These are phyloP conservation scores for Platichthys stellatus DNA, from an alignment of 2,113 vertebrate species.

Conservation along the genomic window DNA sequence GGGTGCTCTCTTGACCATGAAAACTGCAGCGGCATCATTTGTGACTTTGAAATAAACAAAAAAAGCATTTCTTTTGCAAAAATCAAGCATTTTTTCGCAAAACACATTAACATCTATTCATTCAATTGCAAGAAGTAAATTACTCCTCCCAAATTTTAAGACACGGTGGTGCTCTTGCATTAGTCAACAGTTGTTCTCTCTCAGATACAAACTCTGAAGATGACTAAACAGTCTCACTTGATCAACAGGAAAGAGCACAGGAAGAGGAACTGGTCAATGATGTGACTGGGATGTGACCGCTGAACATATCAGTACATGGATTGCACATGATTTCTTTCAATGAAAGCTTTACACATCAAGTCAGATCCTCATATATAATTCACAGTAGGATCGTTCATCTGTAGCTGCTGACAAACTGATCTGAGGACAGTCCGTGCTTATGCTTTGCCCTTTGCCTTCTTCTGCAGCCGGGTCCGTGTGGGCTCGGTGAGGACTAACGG, in stretches of 20 bases:
- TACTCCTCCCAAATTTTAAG: slow-evolving; percentile 35
- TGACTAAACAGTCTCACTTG: neutral
- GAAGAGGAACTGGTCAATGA: slow-evolving; percentile 3
- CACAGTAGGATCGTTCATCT: slow-evolving; percentile 24
- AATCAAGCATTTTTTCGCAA: slow-evolving; percentile 7
- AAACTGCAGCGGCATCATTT: slow-evolving; percentile 11
- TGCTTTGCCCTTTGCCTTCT: slow-evolving; percentile 77
- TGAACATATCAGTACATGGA: slow-evolving; percentile 6
- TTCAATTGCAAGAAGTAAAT: slow-evolving; percentile 47
- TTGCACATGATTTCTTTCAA: neutral
- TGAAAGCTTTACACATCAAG: neutral
- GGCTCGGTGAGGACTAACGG: slow-evolving; percentile 93
- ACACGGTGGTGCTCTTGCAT: slow-evolving; percentile 11
- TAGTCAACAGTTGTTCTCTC: neutral
- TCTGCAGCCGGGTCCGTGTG: slow-evolving; percentile 85
- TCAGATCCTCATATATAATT: neutral
- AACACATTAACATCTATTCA: slow-evolving; percentile 34
- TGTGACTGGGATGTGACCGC: neutral
- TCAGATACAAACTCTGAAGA: slow-evolving; percentile 17
- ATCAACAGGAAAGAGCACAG: neutral
- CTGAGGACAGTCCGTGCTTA: neutral
- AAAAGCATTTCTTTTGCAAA: neutral
- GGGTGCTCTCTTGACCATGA: neutral
- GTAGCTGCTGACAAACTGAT: neutral
- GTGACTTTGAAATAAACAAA: neutral